A percentile compares a stretch with the other conserved stretches of the same genome.
Evolutionary conservation across 2,888 invertebrate genomes (phyloP).

Genomic region (Chymomyza amoena): DNA sequence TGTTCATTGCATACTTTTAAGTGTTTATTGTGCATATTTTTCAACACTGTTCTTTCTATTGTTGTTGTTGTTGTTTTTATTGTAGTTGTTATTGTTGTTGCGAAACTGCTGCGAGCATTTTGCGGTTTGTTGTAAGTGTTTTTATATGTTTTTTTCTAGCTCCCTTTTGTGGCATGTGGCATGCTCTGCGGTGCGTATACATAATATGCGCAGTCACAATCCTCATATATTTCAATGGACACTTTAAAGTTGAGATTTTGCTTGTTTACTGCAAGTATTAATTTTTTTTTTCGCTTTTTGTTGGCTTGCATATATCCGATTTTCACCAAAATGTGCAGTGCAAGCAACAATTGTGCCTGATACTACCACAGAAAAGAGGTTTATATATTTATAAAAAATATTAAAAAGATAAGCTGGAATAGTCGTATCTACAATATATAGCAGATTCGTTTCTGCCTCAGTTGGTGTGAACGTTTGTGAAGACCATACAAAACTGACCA

Average conservation of each 20-base stretch:
- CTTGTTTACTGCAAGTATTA: background rate
- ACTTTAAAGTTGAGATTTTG: background rate
- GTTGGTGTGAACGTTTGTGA: no score
- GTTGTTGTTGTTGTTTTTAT: constrained; percentile 8
- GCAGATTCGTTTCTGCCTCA: no score
- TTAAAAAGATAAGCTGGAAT: no score
- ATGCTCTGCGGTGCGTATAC: constrained; percentile 50
- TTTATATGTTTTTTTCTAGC: constrained; percentile 37
- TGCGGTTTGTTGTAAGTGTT: constrained; percentile 45
- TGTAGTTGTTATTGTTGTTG: background rate
- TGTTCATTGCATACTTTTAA: constrained; percentile 34
- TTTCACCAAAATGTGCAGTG: background rate
- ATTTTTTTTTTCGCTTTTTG: background rate
- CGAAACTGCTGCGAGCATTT: constrained; percentile 21
- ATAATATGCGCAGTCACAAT: constrained; percentile 28
- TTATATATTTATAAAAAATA: no score
- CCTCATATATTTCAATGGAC: background rate
- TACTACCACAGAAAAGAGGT: no score
- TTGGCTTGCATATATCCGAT: background rate
- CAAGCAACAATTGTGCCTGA: background rate
- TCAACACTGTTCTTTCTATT: constrained; percentile 40
- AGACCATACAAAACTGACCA: no score
- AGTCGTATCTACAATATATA: no score
- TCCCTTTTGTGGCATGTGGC: constrained; percentile 47
- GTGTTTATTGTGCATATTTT: constrained; percentile 62